Base-by-base conservation (phyloP, 2,113 vertebrate species). In the Corythoichthys intestinalis region DNA sequence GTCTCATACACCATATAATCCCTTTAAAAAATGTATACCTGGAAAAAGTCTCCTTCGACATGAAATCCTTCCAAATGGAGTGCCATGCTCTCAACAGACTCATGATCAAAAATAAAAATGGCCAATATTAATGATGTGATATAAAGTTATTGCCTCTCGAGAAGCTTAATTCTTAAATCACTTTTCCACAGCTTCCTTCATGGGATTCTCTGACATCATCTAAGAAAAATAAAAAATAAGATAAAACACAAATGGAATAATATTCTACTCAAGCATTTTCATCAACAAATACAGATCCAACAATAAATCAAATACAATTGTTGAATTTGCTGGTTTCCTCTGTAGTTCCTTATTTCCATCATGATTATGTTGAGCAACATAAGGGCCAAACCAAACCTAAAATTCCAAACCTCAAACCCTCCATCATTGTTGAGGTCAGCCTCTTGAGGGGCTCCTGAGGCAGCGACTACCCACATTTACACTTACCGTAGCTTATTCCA, bases 1-100 rank as follows among this genome's bases (percentile, higher is more conserved):
- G 71, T 70, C 53, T 39, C 78, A 74, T 63, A 38, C 60, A 64
- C 35, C 2, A 7, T 76, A 52, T 81, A 82, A 81, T 86, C 81
- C 74, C 74, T 70, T 79, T 49, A 80, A 80, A 67, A 5, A 62
- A 56, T 59, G 46, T 2, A 52, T 73, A 72, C 70, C 76, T 88
- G 83, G 86, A 89, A 89, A 89, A 81, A 77, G 71, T 78, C 75
- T 74, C 66, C 74, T 67, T 78, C 69, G 80, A 69, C 64, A 44
- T 63, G 64, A 46, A 35, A 39, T 70, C 14, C 50, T 71, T 75
- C 72, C 76, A 83, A 74, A 54, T 66, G 58, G 70, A 70, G 70
- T 58, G 66, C 69, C 57, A 66, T 77, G 62, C 63, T 39, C 67
- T 57, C 52, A 39, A 73, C 68, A 74, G 54, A 82, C 71, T 56